Base-by-base conservation (phyloP, 2,888 invertebrate genomes). In the Rhamnusium bicolor region DNA sequence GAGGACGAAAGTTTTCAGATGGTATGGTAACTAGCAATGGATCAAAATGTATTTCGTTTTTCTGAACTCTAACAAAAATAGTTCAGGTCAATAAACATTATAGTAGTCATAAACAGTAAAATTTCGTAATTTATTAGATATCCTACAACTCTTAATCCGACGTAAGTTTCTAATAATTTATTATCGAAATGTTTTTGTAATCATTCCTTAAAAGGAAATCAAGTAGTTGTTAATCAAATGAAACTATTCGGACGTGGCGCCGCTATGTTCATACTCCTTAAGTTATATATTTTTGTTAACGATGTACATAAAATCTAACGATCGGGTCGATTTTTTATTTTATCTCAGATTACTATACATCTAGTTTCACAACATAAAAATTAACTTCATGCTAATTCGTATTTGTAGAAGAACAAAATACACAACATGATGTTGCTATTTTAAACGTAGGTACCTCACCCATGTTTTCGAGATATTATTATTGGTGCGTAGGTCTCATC, bases 361-460 rank as follows among this genome's bases (percentile, higher is more conserved):
- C 1, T 12, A 27, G 27, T n/a, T 56, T 56, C n/a, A 14, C 29
- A 10, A 29, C 14, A 58, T 3, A 18, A 51, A 51, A 51, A 51
- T 51, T 51, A 18, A 12, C 1, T 32, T 29, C 32, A 58, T 58
- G 58, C 58, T 14, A 58, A 63, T 63, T 63, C 18, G 10, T 46
- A 27, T 63, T 63, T 51, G 51, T 51, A 63, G 63, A 63, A 62
- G 51, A 62, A 14, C 27, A 63, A 63, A 51, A 49, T 16, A 49
- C 62, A 40, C 47, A 49, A 16, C 14, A 16, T 27, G 58, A 58
- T 16, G 58, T 58, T 58, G n/a, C n/a, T n/a, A n/a, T n/a, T n/a
- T n/a, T n/a, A n/a, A 58, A 32, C 58, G 6, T 10, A 24, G 6
- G n/a, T 54, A 24, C 54, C 61, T n/a, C 46, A 14, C 61, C 61